phyloP scores from a whole-genome alignment of 2,113 vertebrate species.

The Actenoides hombroni region DNA sequence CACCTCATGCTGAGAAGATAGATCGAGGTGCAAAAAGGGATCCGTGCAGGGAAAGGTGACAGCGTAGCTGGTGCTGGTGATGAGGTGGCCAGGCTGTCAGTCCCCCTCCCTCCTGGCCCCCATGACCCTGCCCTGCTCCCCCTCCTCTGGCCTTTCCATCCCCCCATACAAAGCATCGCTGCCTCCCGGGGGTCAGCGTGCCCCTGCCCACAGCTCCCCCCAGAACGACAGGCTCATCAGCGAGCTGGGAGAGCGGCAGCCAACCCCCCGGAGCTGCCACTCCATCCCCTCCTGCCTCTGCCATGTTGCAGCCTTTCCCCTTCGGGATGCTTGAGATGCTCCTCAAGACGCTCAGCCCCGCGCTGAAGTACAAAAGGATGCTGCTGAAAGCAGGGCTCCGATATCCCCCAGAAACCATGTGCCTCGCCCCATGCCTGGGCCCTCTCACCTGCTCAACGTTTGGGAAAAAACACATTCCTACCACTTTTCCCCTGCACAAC shows the following conservation, averaged over 20 bases:
- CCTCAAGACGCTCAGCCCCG: neutral
- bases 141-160: neutral
- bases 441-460: neutral
- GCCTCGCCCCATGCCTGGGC: neutral
- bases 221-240: fast-evolving
- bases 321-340: neutral
- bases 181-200: neutral
- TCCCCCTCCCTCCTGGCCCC: neutral
- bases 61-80: fast-evolving
- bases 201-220: neutral
- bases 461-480: neutral
- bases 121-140: neutral
- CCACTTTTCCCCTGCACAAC: neutral
- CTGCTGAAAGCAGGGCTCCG: neutral
- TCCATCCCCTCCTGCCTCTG: neutral
- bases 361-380: neutral
- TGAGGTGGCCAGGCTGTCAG: fast-evolving
- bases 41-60: neutral
- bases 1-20: neutral
- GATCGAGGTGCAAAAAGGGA: neutral
- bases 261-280: fast-evolving
- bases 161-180: fast-evolving
- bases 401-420: fast-evolving
- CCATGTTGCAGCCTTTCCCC: neutral
- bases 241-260: neutral